Conservation (phyloP, 2,888 invertebrate genomes). For the Operophtera brumata region DNA sequence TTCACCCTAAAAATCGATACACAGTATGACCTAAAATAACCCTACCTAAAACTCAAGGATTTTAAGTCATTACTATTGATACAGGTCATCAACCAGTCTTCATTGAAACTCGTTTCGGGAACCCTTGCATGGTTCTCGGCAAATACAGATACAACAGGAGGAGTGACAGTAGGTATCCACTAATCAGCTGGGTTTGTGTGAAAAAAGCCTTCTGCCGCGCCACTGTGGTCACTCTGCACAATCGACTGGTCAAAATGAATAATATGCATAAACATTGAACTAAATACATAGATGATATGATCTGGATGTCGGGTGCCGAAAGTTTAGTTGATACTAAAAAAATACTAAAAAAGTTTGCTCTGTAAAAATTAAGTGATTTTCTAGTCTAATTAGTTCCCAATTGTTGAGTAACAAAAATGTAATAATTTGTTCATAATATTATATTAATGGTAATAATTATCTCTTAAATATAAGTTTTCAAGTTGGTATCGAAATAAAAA, state of each 20-base stretch:
- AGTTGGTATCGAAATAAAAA: too few species aligned
- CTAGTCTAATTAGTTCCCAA: too few species aligned
- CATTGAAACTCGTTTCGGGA: slow-evolving; percentile 45
- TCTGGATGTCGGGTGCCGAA: neutral
- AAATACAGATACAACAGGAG: slow-evolving; percentile 49
- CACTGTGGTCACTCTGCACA: slow-evolving; percentile 42
- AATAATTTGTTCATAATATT: too few species aligned
- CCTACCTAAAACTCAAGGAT: neutral
- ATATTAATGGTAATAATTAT: too few species aligned
- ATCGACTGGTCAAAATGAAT: slow-evolving; percentile 42
- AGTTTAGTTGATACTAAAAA: neutral
- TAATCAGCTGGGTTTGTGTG: slow-evolving; percentile 48
- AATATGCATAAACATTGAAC: slow-evolving; percentile 43
- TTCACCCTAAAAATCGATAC: too few species aligned
- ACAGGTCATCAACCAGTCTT: slow-evolving; percentile 35
- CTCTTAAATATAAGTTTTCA: too few species aligned
- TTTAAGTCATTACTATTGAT: neutral
- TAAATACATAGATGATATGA: neutral
- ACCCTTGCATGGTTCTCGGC: slow-evolving; percentile 45
- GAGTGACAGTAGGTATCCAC: slow-evolving; percentile 45
- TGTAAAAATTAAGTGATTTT: too few species aligned
- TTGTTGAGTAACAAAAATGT: too few species aligned
- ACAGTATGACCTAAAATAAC: neutral
- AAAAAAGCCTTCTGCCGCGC: slow-evolving; percentile 49
- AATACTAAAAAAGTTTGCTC: too few species aligned